These are phyloP conservation scores for Kryphioiulus occultus DNA, from an alignment of 2,888 invertebrate genomes.

Conservation along the genomic window DNA sequence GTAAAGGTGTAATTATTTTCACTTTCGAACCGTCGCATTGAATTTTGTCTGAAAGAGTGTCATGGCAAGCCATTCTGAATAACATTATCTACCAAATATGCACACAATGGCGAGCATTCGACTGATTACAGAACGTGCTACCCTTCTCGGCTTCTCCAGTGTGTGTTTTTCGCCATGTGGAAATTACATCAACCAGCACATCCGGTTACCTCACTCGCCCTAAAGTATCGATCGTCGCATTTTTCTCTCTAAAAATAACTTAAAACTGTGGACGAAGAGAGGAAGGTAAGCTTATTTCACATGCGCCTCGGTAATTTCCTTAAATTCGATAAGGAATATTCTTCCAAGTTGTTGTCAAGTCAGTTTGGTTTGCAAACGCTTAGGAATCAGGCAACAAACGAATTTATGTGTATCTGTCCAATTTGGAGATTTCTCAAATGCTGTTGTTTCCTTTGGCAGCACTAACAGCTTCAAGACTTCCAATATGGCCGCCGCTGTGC, in stretches of 20 bases:
- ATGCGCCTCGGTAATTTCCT: neutral
- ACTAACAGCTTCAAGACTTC: too few relatives aligned
- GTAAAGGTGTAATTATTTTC: neutral
- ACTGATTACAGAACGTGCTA: neutral
- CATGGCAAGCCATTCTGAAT: neutral
- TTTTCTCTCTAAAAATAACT: neutral
- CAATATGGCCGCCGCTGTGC: too few relatives aligned
- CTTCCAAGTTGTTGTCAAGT: neutral
- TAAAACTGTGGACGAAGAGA: neutral
- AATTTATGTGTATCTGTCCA: too few relatives aligned
- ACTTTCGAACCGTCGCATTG: neutral
- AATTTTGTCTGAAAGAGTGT: neutral
- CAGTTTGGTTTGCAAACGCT: neutral
- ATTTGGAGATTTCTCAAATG: too few relatives aligned
- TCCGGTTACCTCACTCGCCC: neutral
- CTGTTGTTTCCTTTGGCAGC: too few relatives aligned
- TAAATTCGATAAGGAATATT: neutral
- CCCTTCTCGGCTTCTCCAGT: neutral
- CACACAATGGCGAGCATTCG: neutral
- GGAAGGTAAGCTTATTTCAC: neutral
- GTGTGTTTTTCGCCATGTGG: neutral
- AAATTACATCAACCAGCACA: neutral
- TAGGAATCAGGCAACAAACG: too few relatives aligned
- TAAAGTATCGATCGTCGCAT: neutral
- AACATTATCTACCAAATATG: neutral